Evolutionary conservation across 1,140 invertebrate species (phyloP).

Genomic region (Triops longicaudatus): DNA sequence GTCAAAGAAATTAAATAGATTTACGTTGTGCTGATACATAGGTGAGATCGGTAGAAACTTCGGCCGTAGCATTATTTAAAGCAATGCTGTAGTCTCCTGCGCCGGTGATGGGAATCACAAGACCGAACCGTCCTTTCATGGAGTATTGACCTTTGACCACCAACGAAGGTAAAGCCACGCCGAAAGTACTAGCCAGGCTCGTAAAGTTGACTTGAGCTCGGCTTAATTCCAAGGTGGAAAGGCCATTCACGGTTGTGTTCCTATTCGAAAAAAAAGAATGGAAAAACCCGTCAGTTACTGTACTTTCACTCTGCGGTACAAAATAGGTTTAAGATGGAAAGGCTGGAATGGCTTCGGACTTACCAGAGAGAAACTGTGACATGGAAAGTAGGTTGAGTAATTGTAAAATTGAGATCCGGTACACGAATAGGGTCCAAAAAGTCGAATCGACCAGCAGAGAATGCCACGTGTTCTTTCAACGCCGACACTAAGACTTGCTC

Average conservation of each 20-base stretch:
- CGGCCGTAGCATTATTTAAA: background rate
- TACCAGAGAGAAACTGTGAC: slow-evolving; percentile 1
- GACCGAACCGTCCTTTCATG: background rate
- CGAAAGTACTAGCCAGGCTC: background rate
- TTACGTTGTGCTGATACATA: background rate
- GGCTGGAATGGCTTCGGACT: background rate
- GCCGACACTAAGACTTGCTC: background rate
- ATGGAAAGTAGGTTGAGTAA: slow-evolving; percentile 1
- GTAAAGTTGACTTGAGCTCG: background rate
- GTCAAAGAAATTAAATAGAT: background rate
- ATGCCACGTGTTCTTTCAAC: background rate
- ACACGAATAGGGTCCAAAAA: background rate
- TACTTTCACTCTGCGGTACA: background rate
- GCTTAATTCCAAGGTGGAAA: background rate
- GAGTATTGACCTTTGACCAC: background rate
- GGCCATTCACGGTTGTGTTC: background rate
- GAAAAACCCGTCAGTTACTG: background rate
- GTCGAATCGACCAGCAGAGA: background rate
- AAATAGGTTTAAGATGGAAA: background rate
- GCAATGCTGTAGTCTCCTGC: background rate
- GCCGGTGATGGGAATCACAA: background rate
- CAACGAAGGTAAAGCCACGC: background rate
- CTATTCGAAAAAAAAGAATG: background rate
- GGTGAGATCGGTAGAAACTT: background rate
- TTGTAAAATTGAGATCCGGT: background rate